Percentiles rank a stretch among this genome's conserved stretches.
Evolutionary conservation across 2,888 invertebrate genomes (phyloP).

Genomic region (Salticus scenicus): DNA sequence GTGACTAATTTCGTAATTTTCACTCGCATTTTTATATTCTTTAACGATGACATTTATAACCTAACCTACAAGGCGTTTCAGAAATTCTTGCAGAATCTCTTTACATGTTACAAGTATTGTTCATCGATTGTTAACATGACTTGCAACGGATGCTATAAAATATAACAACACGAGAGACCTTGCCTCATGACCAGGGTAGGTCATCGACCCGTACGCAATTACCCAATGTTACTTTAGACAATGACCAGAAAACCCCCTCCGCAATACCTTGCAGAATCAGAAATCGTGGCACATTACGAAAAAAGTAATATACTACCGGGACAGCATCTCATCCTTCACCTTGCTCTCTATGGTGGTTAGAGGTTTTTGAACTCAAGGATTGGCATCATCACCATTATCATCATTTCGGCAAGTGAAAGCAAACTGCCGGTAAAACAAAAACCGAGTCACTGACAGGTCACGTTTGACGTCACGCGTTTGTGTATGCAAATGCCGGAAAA

Average conservation of each 20-base stretch:
- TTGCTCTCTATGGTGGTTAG: neutral
- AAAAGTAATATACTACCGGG: too few species aligned
- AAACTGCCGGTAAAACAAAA: slow-evolving; percentile 16
- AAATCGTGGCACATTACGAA: too few species aligned
- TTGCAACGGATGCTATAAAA: too few species aligned
- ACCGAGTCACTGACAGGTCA: slow-evolving; percentile 56
- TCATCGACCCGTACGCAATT: neutral
- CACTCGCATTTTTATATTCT: too few species aligned
- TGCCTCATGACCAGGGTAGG: neutral
- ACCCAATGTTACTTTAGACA: neutral
- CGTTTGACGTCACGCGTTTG: slow-evolving; percentile 41
- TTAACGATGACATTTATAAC: too few species aligned
- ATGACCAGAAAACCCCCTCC: neutral
- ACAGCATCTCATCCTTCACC: too few species aligned
- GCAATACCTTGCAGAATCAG: neutral
- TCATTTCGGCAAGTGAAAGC: slow-evolving; percentile 13
- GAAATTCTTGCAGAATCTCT: too few species aligned
- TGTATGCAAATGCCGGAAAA: slow-evolving; percentile 6
- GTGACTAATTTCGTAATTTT: too few species aligned
- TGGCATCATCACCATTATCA: too few species aligned
- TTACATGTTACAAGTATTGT: too few species aligned
- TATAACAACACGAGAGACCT: neutral
- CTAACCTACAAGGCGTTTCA: too few species aligned
- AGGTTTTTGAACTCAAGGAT: neutral
- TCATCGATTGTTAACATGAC: too few species aligned